Percentiles rank a stretch among this genome's conserved stretches.
Evolutionary conservation across 2,797 vertebrate species (phyloP).

Genomic region (Pachyuromys duprasi): DNA sequence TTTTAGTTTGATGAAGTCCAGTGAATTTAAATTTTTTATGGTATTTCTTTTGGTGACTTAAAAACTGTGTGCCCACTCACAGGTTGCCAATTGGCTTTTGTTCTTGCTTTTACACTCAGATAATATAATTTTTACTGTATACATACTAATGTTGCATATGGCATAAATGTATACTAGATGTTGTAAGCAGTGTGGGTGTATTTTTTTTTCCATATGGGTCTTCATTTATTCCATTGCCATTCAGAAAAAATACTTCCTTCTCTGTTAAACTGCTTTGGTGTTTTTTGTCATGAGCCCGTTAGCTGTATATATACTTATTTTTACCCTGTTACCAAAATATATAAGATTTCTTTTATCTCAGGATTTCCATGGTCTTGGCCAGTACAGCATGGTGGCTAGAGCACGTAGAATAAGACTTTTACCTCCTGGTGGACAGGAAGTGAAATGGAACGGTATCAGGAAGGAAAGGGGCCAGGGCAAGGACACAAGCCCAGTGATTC

Average conservation of each 20-base stretch:
- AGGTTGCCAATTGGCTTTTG: background rate
- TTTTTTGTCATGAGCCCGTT: background rate
- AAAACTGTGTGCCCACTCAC: background rate
- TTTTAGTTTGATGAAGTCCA: background rate
- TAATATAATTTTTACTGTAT: background rate
- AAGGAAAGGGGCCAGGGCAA: background rate
- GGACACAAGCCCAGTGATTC: no score
- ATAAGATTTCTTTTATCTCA: background rate
- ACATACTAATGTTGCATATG: background rate
- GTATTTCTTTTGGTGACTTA: background rate
- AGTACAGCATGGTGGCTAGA: background rate
- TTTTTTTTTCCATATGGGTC: background rate
- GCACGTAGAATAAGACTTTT: no score
- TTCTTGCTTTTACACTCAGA: background rate
- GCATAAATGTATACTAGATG: background rate
- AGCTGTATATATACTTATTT: background rate
- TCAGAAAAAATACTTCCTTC: background rate
- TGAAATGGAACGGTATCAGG: no score
- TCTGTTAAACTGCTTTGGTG: background rate
- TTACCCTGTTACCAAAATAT: background rate
- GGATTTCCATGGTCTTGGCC: background rate
- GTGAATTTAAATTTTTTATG: background rate
- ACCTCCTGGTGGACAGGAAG: background rate
- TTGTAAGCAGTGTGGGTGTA: background rate
- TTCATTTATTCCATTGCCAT: background rate